Evolutionary conservation across 2,797 vertebrate species (phyloP), one percentile per base, ranked within the genome.

Genomic region (Danio kyathit): DNA sequence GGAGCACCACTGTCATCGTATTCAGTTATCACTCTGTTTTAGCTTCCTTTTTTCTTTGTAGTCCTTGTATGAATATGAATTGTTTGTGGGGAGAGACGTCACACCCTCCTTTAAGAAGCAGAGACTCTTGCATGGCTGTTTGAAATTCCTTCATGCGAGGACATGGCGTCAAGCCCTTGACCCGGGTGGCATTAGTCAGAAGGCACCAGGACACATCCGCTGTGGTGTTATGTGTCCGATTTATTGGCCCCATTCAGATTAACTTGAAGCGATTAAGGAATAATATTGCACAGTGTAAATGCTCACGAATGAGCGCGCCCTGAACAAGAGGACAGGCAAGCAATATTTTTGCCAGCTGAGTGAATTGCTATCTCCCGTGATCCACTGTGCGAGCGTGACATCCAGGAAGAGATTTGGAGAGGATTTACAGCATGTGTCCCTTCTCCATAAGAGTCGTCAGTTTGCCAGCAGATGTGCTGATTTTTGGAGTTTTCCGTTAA

Each of bases 401-500:
- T 72, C 78, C 69, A 73, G 78, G 70, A 74, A 65, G 78, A 80
- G 78, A 74, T 74, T 80, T 74, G 56, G 78, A 74, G 61, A 65
- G 78, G 78, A 80, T 80, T 80, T 66, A 66, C 78, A 73, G 78
- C 78, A 80, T 56, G 60, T 56, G 69, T 46, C 49, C 17, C 66
- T 16, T 72, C 48, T 66, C 21, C 41, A 73, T 73, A 64, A 72
- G 59, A 48, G 40, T 73, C 3, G 67, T 29, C 60, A 40, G 59
- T 66, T 74, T 57, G 69, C 69, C 70, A 74, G 61, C 48, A 64
- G 70, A 74, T 80, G 69, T 73, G 78, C 78, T 74, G 78, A 66
- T 57, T 80, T 73, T 65, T 48, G 57, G 40, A 43, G n/a, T 63
- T 63, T 52, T 54, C 40, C 64, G 13, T 60, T 63, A 79, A 79